phyloP scores from a whole-genome alignment of 2,113 vertebrate species.

The Muntiacus muntjak region DNA sequence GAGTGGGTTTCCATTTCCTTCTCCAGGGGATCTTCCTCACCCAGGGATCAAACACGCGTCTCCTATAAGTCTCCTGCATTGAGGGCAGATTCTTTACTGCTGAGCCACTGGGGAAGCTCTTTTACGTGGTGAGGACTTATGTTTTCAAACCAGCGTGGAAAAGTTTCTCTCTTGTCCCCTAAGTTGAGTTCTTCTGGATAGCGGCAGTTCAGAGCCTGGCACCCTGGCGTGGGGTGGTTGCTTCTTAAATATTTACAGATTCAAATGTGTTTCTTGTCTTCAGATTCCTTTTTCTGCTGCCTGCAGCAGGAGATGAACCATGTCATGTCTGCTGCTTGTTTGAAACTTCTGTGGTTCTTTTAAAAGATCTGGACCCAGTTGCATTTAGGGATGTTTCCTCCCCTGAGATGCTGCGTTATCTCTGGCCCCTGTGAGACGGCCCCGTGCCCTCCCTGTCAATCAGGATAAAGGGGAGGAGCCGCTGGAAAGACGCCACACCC shows the following conservation, averaged over 20 bases:
- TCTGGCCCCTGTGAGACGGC: rapidly evolving
- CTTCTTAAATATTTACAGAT: not conserved
- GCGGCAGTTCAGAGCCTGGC: not conserved
- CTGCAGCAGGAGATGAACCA: not conserved
- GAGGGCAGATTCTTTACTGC: not conserved
- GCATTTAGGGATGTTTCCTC: not conserved
- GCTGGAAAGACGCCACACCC: not conserved
- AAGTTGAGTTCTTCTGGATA: not conserved
- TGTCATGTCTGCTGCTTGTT: not conserved
- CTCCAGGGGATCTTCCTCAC: not conserved
- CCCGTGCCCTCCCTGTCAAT: rapidly evolving
- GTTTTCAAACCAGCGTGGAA: not conserved
- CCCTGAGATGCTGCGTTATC: not conserved
- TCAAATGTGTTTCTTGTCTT: not conserved
- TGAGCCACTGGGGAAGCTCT: not conserved
- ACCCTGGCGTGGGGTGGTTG: too few species aligned
- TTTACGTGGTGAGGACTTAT: not conserved
- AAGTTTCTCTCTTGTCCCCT: not conserved
- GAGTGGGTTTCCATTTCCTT: not conserved
- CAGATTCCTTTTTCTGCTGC: not conserved
- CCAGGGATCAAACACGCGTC: not conserved
- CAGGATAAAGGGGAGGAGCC: not conserved
- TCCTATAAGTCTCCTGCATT: not conserved
- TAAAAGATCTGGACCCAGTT: not conserved
- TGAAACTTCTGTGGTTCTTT: not conserved